These are phyloP conservation scores for Camelus bactrianus DNA, from an alignment of 2,113 vertebrate genomes.

Conservation along the genomic window DNA sequence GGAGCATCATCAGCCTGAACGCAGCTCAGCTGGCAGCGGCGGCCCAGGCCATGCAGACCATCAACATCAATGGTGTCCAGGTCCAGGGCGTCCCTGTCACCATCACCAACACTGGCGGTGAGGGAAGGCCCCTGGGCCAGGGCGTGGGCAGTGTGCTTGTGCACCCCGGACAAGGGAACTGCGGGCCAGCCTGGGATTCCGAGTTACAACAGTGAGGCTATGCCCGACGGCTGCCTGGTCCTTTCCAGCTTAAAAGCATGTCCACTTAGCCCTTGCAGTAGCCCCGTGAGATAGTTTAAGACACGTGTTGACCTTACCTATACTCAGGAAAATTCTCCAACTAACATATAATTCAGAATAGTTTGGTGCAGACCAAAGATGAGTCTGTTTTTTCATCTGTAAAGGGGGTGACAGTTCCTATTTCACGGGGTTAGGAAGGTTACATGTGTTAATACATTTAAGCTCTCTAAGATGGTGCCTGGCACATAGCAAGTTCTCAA, in stretches of 20 bases:
- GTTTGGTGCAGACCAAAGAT: not conserved
- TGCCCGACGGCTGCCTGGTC: not conserved
- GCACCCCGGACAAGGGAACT: not conserved
- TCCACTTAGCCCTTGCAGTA: not conserved
- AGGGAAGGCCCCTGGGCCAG: not conserved
- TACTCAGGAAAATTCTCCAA: not conserved
- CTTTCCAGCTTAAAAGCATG: not conserved
- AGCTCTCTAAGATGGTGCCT: not conserved
- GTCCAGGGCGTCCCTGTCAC: slow-evolving; percentile 97
- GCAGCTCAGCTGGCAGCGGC: slow-evolving; percentile 92
- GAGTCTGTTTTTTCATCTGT: not conserved
- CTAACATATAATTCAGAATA: not conserved
- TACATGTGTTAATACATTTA: not conserved
- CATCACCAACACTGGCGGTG: slow-evolving; percentile 96
- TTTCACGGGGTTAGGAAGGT: not conserved
- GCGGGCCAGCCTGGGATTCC: not conserved
- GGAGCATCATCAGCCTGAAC: slow-evolving; percentile 94
- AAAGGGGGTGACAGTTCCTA: not conserved
- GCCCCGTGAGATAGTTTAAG: not conserved
- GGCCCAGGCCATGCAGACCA: slow-evolving; percentile 96
- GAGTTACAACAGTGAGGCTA: not conserved
- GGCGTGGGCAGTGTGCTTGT: not conserved
- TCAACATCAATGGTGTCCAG: slow-evolving; percentile 98
- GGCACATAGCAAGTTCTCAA: not conserved
- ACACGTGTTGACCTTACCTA: not conserved